phyloP scores from a whole-genome alignment of 2,797 vertebrate species.

The Artibeus jamaicensis region DNA sequence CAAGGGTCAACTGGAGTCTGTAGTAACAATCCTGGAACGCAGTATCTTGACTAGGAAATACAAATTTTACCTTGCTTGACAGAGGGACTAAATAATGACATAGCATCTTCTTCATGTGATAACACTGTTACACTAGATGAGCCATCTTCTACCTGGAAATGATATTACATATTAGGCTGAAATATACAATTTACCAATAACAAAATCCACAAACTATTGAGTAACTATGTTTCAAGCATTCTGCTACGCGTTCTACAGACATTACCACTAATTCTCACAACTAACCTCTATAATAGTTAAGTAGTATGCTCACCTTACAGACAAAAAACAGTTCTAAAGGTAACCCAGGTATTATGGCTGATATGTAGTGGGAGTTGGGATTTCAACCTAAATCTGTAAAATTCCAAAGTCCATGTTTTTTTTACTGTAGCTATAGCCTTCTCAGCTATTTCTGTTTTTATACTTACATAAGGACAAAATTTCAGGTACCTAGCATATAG shows the following conservation, averaged over 20 bases:
- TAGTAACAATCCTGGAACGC: background rate
- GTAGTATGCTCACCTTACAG: background rate
- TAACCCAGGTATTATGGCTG: background rate
- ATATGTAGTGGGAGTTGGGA: background rate
- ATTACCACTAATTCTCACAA: background rate
- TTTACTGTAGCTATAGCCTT: background rate
- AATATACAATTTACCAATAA: conserved; percentile 9
- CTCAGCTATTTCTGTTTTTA: background rate
- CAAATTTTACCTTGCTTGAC: conserved; percentile 85
- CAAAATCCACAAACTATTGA: conserved; percentile 35
- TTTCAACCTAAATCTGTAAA: conserved; percentile 5
- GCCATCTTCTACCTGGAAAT: conserved; percentile 90
- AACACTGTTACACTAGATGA: conserved; percentile 82
- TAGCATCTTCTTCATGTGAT: conserved; percentile 90
- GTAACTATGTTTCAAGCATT: conserved; percentile 10
- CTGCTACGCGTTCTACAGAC: background rate
- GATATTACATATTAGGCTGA: conserved; percentile 47
- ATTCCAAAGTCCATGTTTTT: background rate
- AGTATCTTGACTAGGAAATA: conserved; percentile 35
- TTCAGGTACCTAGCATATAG: background rate
- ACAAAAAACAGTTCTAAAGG: background rate
- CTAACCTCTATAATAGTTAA: conserved; percentile 12
- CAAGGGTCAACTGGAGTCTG: background rate
- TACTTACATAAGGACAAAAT: conserved; percentile 26
- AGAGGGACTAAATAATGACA: conserved; percentile 88